Evolutionary conservation across 1,140 invertebrate genomes (phyloP).

Genomic region (Wasmannia auropunctata): DNA sequence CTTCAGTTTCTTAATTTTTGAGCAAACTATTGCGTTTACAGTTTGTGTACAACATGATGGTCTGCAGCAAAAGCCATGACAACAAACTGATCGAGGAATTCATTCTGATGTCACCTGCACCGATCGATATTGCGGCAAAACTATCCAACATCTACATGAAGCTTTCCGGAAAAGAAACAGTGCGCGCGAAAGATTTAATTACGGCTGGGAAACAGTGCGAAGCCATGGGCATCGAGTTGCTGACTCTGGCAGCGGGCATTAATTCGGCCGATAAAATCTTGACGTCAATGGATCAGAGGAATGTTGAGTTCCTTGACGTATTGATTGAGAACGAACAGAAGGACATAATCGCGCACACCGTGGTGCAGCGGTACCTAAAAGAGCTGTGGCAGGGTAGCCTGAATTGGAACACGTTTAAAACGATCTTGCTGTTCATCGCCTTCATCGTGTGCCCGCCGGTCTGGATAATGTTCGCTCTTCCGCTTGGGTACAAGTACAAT

Average conservation of each 20-base stretch:
- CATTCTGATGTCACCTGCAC: constrained; percentile 97
- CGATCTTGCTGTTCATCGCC: constrained; percentile 95
- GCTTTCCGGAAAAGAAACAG: constrained; percentile 97
- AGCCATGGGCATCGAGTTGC: constrained; percentile 97
- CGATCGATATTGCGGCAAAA: constrained; percentile 99
- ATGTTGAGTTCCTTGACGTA: constrained; percentile 98
- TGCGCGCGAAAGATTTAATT: constrained; percentile 97
- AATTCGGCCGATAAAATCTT: constrained; percentile 97
- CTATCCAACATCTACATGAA: constrained; percentile 96
- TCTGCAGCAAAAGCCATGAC: constrained; percentile 98
- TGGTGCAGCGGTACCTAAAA: constrained; percentile 95
- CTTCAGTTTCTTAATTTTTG: background rate
- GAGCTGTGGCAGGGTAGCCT: constrained; percentile 99
- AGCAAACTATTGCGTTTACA: constrained; percentile 79
- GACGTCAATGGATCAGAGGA: constrained; percentile 95
- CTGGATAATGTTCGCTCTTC: constrained; percentile 98
- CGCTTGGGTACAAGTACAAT: constrained; percentile 97
- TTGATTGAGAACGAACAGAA: constrained; percentile 99
- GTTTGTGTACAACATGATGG: constrained; percentile 99
- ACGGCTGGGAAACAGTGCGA: constrained; percentile 98
- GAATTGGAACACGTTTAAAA: constrained; percentile 98
- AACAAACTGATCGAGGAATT: constrained; percentile 99
- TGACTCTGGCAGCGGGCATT: constrained; percentile 96
- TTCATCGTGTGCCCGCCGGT: constrained; percentile 97
- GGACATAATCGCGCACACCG: constrained; percentile 96